phyloP scores from a whole-genome alignment of 2,113 vertebrate genomes.

The Eira barbara region DNA sequence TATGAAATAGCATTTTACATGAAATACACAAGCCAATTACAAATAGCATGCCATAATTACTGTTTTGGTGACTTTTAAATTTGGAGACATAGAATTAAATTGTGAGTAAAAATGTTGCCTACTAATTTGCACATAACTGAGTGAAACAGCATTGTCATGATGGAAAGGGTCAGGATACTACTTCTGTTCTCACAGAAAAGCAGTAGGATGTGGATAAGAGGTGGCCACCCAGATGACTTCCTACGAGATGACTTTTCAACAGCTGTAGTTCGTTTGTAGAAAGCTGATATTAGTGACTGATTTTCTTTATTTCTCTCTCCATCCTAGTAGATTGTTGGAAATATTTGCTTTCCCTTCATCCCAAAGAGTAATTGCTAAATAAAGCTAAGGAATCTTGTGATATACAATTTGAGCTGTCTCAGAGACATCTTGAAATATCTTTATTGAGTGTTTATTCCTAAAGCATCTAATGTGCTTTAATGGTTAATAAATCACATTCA shows the following conservation, averaged over 20 bases:
- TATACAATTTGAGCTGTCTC: background rate
- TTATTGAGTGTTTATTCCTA: background rate
- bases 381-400: background rate
- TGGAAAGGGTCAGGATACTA: background rate
- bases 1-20: background rate
- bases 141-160: background rate
- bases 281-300: background rate
- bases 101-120: background rate
- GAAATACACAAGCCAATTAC: background rate
- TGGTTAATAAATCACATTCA: conserved; percentile 40
- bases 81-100: conserved; percentile 4
- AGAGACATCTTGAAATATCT: conserved; percentile 28
- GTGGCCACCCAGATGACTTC: background rate
- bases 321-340: background rate
- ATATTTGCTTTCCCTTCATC: background rate
- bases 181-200: background rate
- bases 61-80: background rate
- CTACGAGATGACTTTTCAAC: background rate
- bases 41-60: background rate
- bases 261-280: background rate
- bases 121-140: background rate
- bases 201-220: background rate
- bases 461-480: conserved; percentile 21
- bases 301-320: background rate
- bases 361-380: background rate